Conservation (phyloP, 2,113 vertebrate genomes). For the Ranitomeya variabilis region DNA sequence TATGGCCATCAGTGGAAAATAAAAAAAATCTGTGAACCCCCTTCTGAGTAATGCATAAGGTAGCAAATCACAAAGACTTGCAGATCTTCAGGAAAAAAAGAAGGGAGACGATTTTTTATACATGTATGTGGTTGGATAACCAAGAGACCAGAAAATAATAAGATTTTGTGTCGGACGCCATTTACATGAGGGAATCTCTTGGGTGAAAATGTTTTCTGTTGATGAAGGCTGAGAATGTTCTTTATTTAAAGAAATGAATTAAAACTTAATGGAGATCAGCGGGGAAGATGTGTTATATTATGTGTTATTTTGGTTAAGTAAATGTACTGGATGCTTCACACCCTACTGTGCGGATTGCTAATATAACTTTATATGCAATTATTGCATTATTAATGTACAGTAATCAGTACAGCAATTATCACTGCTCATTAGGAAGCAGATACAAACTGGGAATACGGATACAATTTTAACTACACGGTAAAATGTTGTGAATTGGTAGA, state of each 20-base stretch:
- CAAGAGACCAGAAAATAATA: background rate
- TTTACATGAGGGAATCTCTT: background rate
- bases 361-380: conserved; percentile 41
- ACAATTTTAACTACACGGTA: background rate
- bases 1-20: too few species aligned
- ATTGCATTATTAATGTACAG: conserved; percentile 41
- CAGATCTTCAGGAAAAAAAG: background rate
- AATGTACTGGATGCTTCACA: conserved; percentile 13
- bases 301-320: conserved; percentile 21
- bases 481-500: background rate
- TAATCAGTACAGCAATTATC: conserved; percentile 34
- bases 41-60: too few species aligned
- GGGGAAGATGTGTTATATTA: background rate
- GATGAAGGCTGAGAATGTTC: background rate
- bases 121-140: background rate
- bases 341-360: conserved; percentile 21
- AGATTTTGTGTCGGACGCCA: background rate
- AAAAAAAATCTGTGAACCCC: too few species aligned
- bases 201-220: background rate
- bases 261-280: background rate
- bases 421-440: conserved; percentile 23
- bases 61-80: background rate
- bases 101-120: background rate
- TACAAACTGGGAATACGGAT: conserved; percentile 26
- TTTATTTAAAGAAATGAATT: background rate